phyloP scores from a whole-genome alignment of 2,113 vertebrate genomes.

The Albula glossodonta region DNA sequence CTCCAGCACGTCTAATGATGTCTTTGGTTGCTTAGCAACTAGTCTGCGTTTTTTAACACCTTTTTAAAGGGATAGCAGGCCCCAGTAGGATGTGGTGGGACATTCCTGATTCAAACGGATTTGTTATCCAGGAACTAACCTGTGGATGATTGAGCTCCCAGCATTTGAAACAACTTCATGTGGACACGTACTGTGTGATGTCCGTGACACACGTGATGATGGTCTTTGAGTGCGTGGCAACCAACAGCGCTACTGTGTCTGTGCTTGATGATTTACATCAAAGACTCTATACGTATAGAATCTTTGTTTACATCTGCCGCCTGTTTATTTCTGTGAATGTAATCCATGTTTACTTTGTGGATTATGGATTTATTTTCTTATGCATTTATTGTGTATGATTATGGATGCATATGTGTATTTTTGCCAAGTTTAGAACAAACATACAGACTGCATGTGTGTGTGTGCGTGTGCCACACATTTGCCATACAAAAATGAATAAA shows the following conservation, averaged over 20 bases:
- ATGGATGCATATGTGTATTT: background rate
- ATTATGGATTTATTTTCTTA: background rate
- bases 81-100: conserved; percentile 39
- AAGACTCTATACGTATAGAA: no score
- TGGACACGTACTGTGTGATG: background rate
- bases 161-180: background rate
- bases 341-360: no score
- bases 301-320: background rate
- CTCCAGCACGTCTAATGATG: conserved; percentile 51
- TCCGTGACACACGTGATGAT: background rate
- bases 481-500: no score
- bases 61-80: conserved; percentile 49
- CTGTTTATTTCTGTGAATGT: background rate
- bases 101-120: conserved; percentile 47
- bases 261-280: no score
- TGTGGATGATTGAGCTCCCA: background rate
- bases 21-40: conserved; percentile 64
- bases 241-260: no score
- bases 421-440: background rate
- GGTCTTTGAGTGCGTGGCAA: background rate
- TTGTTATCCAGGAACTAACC: conserved; percentile 24
- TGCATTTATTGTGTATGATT: background rate
- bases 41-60: conserved; percentile 44
- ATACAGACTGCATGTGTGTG: background rate
- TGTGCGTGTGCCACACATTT: no score